phyloP scores from a whole-genome alignment of 2,113 vertebrate genomes.

The Fulmarus glacialis region DNA sequence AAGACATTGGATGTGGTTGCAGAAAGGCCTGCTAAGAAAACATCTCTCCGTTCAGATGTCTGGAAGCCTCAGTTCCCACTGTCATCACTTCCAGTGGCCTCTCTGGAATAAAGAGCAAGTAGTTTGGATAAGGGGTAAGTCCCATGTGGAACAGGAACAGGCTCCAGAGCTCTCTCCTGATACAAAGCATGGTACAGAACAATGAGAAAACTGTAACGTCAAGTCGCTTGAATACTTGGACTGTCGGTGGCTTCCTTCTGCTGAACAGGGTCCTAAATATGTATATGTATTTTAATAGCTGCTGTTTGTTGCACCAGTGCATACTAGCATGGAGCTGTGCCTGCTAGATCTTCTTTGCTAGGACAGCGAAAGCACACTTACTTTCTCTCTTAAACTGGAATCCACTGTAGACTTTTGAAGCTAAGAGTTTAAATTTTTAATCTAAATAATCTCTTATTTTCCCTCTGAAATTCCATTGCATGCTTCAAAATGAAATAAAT shows the following conservation, averaged over 20 bases:
- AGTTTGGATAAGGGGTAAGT: not conserved
- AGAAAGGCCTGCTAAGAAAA: not conserved
- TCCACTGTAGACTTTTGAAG: not conserved
- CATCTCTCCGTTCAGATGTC: fast-evolving
- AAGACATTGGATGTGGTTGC: fast-evolving
- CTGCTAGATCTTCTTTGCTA: not conserved
- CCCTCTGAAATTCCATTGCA: conserved; percentile 14
- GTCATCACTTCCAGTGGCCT: not conserved
- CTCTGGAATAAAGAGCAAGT: not conserved
- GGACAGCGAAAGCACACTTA: not conserved
- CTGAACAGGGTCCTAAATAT: not conserved
- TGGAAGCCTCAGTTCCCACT: not conserved
- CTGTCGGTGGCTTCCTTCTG: not conserved
- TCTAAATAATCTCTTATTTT: not conserved
- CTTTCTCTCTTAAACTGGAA: conserved; percentile 17
- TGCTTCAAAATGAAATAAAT: conserved; percentile 14
- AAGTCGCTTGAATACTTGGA: not conserved
- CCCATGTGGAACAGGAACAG: not conserved
- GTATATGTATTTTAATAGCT: not conserved
- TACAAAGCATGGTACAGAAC: not conserved
- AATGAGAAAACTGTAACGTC: not conserved
- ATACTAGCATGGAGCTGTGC: not conserved
- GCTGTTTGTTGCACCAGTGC: not conserved
- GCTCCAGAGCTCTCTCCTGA: not conserved
- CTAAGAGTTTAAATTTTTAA: not conserved